Percentiles rank a stretch among this genome's conserved stretches.
Conservation (phyloP, 2,113 vertebrate species). For the Macaca mulatta region DNA sequence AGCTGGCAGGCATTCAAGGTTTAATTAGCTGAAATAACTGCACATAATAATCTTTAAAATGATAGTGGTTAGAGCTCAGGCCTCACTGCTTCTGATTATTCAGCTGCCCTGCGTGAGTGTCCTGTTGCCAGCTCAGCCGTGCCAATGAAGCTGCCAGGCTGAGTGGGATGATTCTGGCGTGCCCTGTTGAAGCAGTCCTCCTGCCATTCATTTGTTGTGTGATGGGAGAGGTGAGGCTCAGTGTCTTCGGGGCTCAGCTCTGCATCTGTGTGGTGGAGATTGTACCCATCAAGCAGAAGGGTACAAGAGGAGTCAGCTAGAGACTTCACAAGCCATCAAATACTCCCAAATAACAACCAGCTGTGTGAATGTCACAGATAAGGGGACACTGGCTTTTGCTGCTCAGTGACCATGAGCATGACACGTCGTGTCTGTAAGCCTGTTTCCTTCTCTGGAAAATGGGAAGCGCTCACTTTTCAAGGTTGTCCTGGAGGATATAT, state of each 20-base stretch:
- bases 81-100: background rate
- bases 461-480: background rate
- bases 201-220: fast-evolving
- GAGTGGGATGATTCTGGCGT: fast-evolving
- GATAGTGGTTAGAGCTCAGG: conserved; percentile 57
- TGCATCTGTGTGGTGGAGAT: fast-evolving
- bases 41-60: conserved; percentile 65
- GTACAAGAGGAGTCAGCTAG: background rate
- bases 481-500: background rate
- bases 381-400: fast-evolving
- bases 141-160: background rate
- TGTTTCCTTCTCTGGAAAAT: background rate
- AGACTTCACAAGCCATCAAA: background rate
- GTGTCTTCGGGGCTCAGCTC: background rate
- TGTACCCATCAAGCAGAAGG: fast-evolving
- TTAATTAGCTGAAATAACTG: conserved; percentile 73
- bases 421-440: fast-evolving
- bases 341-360: background rate
- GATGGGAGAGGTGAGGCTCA: background rate
- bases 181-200: background rate
- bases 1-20: conserved; percentile 63
- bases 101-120: background rate
- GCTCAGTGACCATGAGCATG: background rate
- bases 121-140: background rate
- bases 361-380: background rate